These are phyloP conservation scores for Meiosimyza platycephala DNA, from an alignment of 2,888 invertebrate species.

Conservation along the genomic window DNA sequence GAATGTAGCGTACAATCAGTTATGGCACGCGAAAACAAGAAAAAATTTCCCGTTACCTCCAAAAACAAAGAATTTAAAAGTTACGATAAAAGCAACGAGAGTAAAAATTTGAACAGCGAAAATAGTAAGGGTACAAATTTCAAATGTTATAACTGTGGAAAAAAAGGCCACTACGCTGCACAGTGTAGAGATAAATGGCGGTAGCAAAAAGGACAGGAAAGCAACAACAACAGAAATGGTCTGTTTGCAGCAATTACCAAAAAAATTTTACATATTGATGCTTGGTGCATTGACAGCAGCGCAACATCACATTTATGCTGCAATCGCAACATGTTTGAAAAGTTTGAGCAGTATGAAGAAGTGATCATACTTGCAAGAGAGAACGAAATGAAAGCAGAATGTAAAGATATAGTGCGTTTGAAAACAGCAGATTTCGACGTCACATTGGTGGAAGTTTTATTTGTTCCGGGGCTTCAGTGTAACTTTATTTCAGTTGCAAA, in stretches of 20 bases:
- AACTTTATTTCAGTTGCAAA: slow-evolving; percentile 33
- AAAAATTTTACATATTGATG: not conserved
- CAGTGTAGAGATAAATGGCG: not conserved
- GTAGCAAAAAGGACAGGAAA: slow-evolving; percentile 18
- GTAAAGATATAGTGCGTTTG: slow-evolving; percentile 26
- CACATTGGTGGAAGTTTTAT: slow-evolving; percentile 28
- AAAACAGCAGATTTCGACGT: not conserved
- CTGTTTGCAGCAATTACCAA: slow-evolving; percentile 24
- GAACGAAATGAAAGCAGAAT: slow-evolving; percentile 24
- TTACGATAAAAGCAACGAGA: not conserved
- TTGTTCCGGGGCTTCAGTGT: slow-evolving; percentile 34
- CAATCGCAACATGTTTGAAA: slow-evolving; percentile 27
- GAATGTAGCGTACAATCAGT: no score
- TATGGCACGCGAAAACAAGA: no score
- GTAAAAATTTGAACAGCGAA: not conserved
- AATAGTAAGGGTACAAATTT: slow-evolving; percentile 13
- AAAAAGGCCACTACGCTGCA: slow-evolving; percentile 29
- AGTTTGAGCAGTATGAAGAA: slow-evolving; percentile 9
- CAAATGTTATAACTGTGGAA: slow-evolving; percentile 28
- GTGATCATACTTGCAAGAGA: slow-evolving; percentile 27
- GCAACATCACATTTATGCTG: slow-evolving; percentile 38
- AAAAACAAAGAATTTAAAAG: not conserved
- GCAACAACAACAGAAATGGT: slow-evolving; percentile 23
- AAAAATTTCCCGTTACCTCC: not conserved
- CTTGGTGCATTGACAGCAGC: slow-evolving; percentile 39